Evolutionary conservation across 2,888 invertebrate genomes (phyloP).

Genomic region (Agapostemon virescens): DNA sequence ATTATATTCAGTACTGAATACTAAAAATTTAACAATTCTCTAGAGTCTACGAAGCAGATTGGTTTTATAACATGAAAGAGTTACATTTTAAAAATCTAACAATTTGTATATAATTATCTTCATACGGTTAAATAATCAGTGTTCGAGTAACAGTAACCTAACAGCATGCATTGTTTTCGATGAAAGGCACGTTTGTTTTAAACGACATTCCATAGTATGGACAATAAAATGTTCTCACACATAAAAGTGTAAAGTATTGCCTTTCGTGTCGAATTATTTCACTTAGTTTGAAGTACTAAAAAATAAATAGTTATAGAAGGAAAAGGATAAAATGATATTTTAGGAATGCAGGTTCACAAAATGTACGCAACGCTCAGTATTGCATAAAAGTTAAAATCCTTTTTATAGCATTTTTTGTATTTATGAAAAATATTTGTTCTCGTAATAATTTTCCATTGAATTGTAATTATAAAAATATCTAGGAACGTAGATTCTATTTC

Average conservation of each 20-base stretch:
- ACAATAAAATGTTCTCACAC: not conserved
- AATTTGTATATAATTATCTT: conserved; percentile 25
- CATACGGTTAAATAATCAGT: conserved; percentile 40
- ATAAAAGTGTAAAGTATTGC: not conserved
- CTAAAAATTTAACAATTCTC: conserved; percentile 19
- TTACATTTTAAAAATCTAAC: conserved; percentile 19
- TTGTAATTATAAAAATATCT: conserved; percentile 14
- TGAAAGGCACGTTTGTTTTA: conserved; percentile 9
- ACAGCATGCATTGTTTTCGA: not conserved
- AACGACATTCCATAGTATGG: not conserved
- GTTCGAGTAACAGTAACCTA: conserved; percentile 33
- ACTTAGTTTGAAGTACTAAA: not conserved
- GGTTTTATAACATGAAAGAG: conserved; percentile 28
- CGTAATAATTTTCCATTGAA: conserved; percentile 8
- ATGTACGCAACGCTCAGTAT: conserved; percentile 10
- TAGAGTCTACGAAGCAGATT: conserved; percentile 31
- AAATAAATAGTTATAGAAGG: not conserved
- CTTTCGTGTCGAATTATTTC: not conserved
- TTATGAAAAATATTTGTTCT: conserved; percentile 19
- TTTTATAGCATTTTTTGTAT: conserved; percentile 16
- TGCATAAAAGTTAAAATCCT: conserved; percentile 30
- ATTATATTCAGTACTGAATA: conserved; percentile 50
- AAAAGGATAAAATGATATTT: conserved; percentile 10
- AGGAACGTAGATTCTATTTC: conserved; percentile 20
- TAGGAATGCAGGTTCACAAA: conserved; percentile 23